These are phyloP conservation scores for Molossus molossus DNA, from an alignment of 2,797 vertebrate genomes.

Conservation along the genomic window DNA sequence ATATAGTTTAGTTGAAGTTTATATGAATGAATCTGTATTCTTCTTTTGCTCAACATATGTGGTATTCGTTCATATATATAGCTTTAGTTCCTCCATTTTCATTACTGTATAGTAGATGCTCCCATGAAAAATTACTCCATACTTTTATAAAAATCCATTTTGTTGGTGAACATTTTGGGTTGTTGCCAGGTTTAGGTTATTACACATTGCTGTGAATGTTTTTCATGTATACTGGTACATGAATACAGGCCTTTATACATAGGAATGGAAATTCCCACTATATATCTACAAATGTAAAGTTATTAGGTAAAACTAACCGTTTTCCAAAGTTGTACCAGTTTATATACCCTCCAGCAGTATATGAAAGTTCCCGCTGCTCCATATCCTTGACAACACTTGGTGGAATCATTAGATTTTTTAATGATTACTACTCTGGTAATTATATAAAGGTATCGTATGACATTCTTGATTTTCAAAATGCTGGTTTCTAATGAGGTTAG, in stretches of 20 bases:
- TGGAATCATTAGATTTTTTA: constrained; percentile 13
- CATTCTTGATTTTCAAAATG: constrained; percentile 23
- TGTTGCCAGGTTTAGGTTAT: constrained; percentile 25
- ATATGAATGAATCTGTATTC: constrained; percentile 3
- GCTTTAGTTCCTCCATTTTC: constrained; percentile 32
- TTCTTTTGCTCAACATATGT: not conserved
- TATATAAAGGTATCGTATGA: not conserved
- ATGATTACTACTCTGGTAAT: not conserved
- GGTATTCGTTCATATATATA: not conserved
- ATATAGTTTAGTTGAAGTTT: constrained; percentile 21
- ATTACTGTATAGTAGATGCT: not conserved
- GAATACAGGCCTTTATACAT: not conserved
- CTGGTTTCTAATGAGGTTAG: constrained; percentile 21
- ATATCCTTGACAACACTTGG: not conserved
- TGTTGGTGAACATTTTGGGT: constrained; percentile 17
- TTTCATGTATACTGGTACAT: not conserved
- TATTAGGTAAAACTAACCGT: not conserved
- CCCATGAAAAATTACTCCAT: not conserved
- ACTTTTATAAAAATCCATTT: constrained; percentile 5
- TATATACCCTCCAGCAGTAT: not conserved
- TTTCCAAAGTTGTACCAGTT: not conserved
- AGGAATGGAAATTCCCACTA: not conserved
- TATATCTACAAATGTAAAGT: not conserved
- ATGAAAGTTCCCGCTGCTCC: not conserved
- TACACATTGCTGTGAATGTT: not conserved